phyloP scores from a whole-genome alignment of 2,888 invertebrate genomes.

The Ametastegia equiseti region DNA sequence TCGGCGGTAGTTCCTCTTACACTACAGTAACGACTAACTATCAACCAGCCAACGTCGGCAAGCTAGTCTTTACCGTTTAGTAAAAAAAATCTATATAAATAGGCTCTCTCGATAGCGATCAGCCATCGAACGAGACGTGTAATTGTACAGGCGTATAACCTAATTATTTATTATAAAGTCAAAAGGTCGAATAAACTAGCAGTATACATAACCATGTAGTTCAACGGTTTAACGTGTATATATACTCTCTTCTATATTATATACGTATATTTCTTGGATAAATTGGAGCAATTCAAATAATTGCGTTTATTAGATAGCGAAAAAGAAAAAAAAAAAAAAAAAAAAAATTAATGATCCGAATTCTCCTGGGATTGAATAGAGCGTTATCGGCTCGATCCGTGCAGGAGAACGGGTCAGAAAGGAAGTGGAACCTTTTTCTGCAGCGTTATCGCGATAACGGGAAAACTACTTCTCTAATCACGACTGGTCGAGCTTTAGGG shows the following conservation, averaged over 20 bases:
- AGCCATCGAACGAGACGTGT: conserved; percentile 35
- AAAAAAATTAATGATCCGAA: conserved; percentile 29
- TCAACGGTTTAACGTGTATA: background rate
- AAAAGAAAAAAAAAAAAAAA: conserved; percentile 6
- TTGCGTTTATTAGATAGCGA: background rate
- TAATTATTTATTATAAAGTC: conserved; percentile 38
- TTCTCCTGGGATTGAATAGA: background rate
- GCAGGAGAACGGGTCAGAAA: conserved; percentile 7
- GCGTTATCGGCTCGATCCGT: conserved; percentile 27
- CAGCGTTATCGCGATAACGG: conserved; percentile 13
- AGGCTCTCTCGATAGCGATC: conserved; percentile 35
- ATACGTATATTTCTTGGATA: background rate
- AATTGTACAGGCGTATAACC: conserved; percentile 28
- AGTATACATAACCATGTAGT: background rate
- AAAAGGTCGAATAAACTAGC: conserved; percentile 23
- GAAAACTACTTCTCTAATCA: conserved; percentile 43
- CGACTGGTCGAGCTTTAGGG: conserved; percentile 1
- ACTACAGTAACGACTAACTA: conserved; percentile 45
- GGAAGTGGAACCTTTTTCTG: conserved; percentile 34
- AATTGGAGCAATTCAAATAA: conserved; percentile 24
- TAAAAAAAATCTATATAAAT: conserved; percentile 34
- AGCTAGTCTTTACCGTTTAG: conserved; percentile 40
- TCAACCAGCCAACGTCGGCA: conserved; percentile 28
- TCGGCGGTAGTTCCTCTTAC: conserved; percentile 40
- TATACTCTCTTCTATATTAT: too few species aligned